These are phyloP conservation scores for Oplegnathus fasciatus DNA, from an alignment of 2,113 vertebrate species.

Conservation along the genomic window DNA sequence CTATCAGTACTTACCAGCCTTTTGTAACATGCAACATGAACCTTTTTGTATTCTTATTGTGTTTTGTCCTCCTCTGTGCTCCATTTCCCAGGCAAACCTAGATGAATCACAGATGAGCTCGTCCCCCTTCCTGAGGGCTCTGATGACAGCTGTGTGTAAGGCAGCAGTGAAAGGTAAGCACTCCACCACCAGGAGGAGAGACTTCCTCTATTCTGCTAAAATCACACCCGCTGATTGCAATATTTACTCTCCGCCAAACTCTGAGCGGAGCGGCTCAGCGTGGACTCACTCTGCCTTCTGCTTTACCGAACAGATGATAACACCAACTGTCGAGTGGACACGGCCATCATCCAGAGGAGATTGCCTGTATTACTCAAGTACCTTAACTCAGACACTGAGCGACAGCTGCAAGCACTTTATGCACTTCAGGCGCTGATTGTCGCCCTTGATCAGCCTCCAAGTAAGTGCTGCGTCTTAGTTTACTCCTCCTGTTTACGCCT, in stretches of 20 bases:
- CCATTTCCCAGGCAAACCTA: conserved; percentile 90
- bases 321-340: conserved; percentile 94
- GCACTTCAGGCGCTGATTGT: conserved; percentile 99
- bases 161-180: conserved; percentile 95
- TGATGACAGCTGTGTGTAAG: conserved; percentile 99
- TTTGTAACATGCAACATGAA: too few species aligned
- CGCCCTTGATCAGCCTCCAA: conserved; percentile 97
- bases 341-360: conserved; percentile 94
- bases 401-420: conserved; percentile 99
- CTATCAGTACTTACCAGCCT: not conserved
- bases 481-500: not conserved
- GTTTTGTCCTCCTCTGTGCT: conserved; percentile 31
- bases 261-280: not conserved
- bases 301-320: conserved; percentile 87
- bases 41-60: not conserved
- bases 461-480: conserved; percentile 86
- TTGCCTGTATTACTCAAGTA: conserved; percentile 99
- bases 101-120: conserved; percentile 97
- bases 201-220: not conserved
- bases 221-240: conserved; percentile 5
- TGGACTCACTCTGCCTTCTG: conserved; percentile 32
- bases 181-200: conserved; percentile 38
- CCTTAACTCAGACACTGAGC: conserved; percentile 97
- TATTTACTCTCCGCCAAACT: conserved; percentile 33
- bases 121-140: conserved; percentile 96